Evolutionary conservation across 2,888 invertebrate species (phyloP), one percentile per base, ranked within the genome.

Genomic region (Rosalia funebris): DNA sequence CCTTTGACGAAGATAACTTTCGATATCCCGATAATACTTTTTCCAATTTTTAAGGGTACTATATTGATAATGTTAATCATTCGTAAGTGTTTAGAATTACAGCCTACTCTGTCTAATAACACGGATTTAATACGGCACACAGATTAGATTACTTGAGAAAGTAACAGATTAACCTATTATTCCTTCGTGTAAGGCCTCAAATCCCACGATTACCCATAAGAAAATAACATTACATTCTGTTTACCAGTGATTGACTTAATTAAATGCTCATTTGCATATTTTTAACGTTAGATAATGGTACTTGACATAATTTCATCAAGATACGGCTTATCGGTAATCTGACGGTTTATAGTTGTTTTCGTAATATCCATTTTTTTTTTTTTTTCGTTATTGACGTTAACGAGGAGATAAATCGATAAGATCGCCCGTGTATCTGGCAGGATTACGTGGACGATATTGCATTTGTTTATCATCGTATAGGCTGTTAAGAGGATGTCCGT

Each of bases 391-490:
- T 31, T 37, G 37, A 48, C 34, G 11, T 32, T 32, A 25, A 25
- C 4, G 25, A 25, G 16, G 11, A 16, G 41, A 25, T 41, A 41
- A 41, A 15, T 41, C 41, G n/a, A 41, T 32, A n/a, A 32, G 46
- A 31, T 47, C 15, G 32, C n/a, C 16, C 15, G 17, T 16, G 19
- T 34, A 17, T 14, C 9, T 11, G 1, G 34, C 11, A 16, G 25
- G 19, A 47, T 47, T 37, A 48, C 14, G 12, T 48, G 37, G 48
- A 48, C 48, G 17, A 16, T 48, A 34, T 19, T 37, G 7, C 10
- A 32, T 47, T 46, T 15, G 19, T 45, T 45, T 1, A 42, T 15
- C 11, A 45, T 20, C 45, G 11, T 20, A 25, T 25, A n/a, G n/a
- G n/a, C n/a, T n/a, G n/a, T n/a, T n/a, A n/a, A n/a, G n/a, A n/a